These are phyloP conservation scores for Aphelenchoides fujianensis DNA, from an alignment of 1,140 invertebrate species.

Conservation along the genomic window DNA sequence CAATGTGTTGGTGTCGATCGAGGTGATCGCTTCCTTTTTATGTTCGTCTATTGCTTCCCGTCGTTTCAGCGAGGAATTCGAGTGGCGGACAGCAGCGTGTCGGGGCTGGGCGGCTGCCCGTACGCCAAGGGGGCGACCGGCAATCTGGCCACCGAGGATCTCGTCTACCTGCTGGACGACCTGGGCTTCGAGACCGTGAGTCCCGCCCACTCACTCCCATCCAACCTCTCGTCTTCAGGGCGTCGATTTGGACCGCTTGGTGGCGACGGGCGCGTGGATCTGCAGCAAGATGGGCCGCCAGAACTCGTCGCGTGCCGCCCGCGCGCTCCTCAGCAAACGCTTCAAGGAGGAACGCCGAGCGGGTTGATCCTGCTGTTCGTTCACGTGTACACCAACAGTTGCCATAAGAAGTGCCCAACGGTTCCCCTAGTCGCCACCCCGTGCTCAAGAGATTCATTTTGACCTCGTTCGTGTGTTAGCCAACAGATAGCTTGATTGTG, in stretches of 20 bases:
- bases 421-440: background rate
- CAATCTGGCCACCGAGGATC: conserved; percentile 94
- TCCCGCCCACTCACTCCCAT: too few relatives aligned
- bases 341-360: background rate
- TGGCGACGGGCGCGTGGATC: conserved; percentile 54
- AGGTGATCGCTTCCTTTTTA: conserved; percentile 63
- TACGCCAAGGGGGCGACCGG: conserved; percentile 89
- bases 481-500: background rate
- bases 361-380: background rate
- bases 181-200: conserved; percentile 75
- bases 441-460: conserved; percentile 1
- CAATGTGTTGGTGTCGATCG: conserved; percentile 83
- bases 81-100: conserved; percentile 86
- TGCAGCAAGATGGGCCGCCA: conserved; percentile 53
- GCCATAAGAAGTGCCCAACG: background rate
- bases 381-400: conserved; percentile 6
- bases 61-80: conserved; percentile 75
- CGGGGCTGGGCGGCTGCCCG: conserved; percentile 92
- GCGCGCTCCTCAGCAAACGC: conserved; percentile 42
- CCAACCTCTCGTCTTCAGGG: conserved; percentile 47
- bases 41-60: conserved; percentile 41
- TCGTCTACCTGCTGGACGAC: conserved; percentile 89
- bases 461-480: background rate
- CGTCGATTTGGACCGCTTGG: conserved; percentile 52
- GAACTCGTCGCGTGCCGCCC: conserved; percentile 49